A percentile compares a stretch with the other conserved stretches of the same genome.
These are phyloP conservation scores for Cheilinus undulatus DNA, from an alignment of 2,113 vertebrate species.

Conservation along the genomic window DNA sequence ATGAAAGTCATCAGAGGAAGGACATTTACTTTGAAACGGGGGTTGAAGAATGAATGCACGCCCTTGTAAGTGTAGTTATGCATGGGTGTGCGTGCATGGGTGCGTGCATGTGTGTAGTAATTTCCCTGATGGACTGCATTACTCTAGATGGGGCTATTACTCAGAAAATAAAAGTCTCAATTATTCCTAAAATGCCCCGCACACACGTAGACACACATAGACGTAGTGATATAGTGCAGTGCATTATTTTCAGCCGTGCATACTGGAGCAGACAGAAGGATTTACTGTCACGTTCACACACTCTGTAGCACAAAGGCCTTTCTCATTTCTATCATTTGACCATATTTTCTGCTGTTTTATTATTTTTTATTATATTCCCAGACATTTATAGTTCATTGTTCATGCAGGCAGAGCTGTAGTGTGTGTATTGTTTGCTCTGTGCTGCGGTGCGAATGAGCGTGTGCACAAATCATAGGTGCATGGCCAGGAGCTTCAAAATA, in stretches of 20 bases:
- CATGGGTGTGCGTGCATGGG: conserved; percentile 1
- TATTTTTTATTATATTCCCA: conserved; percentile 40
- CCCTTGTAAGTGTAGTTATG: conserved; percentile 9
- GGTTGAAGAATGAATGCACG: conserved; percentile 42
- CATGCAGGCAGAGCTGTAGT: background rate
- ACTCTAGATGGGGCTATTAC: conserved; percentile 54
- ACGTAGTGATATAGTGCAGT: background rate
- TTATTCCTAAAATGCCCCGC: conserved; percentile 46
- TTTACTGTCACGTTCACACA: conserved; percentile 6
- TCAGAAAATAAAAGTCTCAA: conserved; percentile 58
- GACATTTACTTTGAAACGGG: conserved; percentile 50
- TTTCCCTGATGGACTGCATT: conserved; percentile 58
- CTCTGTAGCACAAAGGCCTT: background rate
- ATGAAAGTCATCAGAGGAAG: conserved; percentile 58
- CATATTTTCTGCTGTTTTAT: conserved; percentile 51
- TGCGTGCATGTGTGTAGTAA: conserved; percentile 16
- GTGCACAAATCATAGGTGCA: no score
- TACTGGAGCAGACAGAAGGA: conserved; percentile 5
- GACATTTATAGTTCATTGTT: conserved; percentile 46
- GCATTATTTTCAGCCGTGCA: conserved; percentile 26
- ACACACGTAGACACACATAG: conserved; percentile 3
- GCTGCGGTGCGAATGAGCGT: conserved; percentile 1
- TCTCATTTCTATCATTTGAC: conserved; percentile 40
- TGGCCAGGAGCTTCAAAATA: background rate
- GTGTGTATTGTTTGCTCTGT: conserved; percentile 4